Percentiles rank a stretch among this genome's conserved stretches.
phyloP scores from a whole-genome alignment of 2,113 vertebrate species.

The Trematocara zebra region DNA sequence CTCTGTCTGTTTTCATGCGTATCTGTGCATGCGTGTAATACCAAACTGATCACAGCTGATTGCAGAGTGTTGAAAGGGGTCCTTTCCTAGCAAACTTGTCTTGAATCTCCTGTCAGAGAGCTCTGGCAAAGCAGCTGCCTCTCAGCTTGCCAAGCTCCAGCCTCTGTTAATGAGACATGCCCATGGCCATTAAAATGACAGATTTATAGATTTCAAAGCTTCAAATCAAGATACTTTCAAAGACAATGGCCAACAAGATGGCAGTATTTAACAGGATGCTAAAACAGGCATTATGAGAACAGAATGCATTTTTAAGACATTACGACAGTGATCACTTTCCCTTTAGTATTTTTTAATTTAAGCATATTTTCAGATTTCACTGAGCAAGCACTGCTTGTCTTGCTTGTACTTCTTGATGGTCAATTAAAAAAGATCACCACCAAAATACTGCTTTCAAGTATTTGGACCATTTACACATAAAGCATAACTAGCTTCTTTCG shows the following conservation, averaged over 20 bases:
- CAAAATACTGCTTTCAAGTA: not conserved
- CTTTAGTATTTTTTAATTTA: not conserved
- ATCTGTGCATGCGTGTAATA: not conserved
- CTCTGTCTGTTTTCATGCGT: not conserved
- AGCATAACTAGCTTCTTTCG: not conserved
- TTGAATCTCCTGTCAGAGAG: not conserved
- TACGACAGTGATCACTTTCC: not conserved
- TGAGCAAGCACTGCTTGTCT: not conserved
- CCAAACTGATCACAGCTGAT: not conserved
- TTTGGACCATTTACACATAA: not conserved
- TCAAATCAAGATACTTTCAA: not conserved
- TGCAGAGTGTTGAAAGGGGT: not conserved
- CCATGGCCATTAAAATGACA: not conserved
- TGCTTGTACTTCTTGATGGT: not conserved
- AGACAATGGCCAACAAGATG: not conserved
- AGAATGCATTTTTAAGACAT: not conserved
- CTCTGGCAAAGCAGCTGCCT: not conserved
- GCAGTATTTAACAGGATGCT: not conserved
- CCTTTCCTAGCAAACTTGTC: not conserved
- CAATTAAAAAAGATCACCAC: not conserved
- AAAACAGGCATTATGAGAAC: not conserved
- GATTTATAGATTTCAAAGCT: not conserved
- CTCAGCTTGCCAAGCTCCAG: not conserved
- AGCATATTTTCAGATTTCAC: not conserved
- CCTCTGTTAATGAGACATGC: not conserved